These are phyloP conservation scores for Borostomias antarcticus DNA, from an alignment of 2,797 vertebrate species.

Conservation along the genomic window DNA sequence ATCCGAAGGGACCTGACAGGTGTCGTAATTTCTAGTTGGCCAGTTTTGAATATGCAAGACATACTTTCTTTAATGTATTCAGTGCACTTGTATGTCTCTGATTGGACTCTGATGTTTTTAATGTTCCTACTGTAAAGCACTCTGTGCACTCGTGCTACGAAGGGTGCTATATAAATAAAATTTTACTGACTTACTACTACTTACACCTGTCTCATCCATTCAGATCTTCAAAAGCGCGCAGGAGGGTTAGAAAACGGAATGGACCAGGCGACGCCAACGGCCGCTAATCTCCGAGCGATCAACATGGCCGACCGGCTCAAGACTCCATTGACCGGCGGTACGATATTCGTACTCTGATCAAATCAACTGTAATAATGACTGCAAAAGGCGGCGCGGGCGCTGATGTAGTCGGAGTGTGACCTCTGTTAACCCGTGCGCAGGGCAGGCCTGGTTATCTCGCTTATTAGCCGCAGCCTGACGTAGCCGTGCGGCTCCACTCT, in stretches of 20 bases:
- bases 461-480: background rate
- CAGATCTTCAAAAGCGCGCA: background rate
- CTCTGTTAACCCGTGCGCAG: conserved; percentile 1
- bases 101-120: too few relatives aligned
- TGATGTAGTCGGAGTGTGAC: conserved; percentile 7
- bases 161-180: too few relatives aligned
- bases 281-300: background rate
- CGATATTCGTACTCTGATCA: background rate
- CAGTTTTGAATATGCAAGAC: too few relatives aligned
- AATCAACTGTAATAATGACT: background rate
- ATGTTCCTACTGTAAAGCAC: too few relatives aligned
- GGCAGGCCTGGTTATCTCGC: background rate
- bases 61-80: too few relatives aligned
- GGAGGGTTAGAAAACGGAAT: background rate
- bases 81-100: too few relatives aligned
- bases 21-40: too few relatives aligned
- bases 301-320: background rate
- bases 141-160: too few relatives aligned
- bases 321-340: background rate
- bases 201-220: too few relatives aligned
- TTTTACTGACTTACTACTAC: too few relatives aligned
- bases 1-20: too few relatives aligned
- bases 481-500: background rate
- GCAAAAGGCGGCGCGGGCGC: background rate
- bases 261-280: background rate